These are phyloP conservation scores for Eupithecia pulchellata DNA, from an alignment of 2,888 invertebrate species.

Conservation along the genomic window DNA sequence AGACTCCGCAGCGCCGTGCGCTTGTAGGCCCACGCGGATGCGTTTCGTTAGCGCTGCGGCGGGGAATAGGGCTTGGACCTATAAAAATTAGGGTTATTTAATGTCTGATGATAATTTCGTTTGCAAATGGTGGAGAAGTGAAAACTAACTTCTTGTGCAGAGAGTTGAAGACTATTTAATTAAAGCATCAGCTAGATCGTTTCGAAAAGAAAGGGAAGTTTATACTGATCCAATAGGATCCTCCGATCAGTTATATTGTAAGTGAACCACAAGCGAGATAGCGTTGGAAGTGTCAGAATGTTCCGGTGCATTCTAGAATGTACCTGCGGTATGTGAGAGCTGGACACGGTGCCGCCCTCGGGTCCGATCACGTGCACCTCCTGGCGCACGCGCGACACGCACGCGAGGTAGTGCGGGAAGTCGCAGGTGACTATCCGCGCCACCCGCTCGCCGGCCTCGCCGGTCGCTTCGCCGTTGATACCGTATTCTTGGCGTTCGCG, in stretches of 20 bases:
- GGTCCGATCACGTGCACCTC: constrained; percentile 99
- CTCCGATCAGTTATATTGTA: too few species aligned
- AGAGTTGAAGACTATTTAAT: too few species aligned
- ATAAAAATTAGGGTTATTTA: neutral
- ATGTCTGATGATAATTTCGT: too few species aligned
- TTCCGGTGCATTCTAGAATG: neutral
- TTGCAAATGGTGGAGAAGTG: too few species aligned
- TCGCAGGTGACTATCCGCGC: constrained; percentile 97
- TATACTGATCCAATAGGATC: too few species aligned
- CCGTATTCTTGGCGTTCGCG: constrained; percentile 96
- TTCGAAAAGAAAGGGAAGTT: too few species aligned
- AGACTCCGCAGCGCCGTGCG: constrained; percentile 96
- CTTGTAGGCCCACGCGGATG: constrained; percentile 98
- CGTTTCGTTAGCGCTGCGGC: constrained; percentile 99
- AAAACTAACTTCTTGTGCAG: too few species aligned
- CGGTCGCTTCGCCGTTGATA: constrained; percentile 65
- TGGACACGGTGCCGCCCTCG: constrained; percentile 98
- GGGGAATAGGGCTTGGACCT: constrained; percentile 93
- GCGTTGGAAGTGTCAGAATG: neutral
- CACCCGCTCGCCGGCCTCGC: constrained; percentile 92
- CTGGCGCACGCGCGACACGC: constrained; percentile 96
- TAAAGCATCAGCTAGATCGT: too few species aligned
- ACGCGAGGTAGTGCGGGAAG: constrained; percentile 99
- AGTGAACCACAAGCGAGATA: neutral
- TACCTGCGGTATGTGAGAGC: constrained; percentile 93